These are phyloP conservation scores for Allobates femoralis DNA, from an alignment of 2,797 vertebrate species.

Conservation along the genomic window DNA sequence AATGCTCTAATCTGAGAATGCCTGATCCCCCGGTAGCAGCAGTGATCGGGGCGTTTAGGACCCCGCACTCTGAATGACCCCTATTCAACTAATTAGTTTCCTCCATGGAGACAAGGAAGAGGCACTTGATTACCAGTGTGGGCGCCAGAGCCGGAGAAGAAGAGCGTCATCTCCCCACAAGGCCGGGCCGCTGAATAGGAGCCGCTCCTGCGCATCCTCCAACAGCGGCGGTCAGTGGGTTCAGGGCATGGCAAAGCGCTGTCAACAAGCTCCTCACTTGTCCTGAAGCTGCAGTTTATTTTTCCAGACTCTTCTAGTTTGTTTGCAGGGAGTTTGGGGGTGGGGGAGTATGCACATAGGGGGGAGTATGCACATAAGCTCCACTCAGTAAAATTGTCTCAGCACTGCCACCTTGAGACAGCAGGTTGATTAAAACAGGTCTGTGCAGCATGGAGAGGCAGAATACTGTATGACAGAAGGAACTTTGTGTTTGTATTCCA, in stretches of 20 bases:
- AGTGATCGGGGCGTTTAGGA: background rate
- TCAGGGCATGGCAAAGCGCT: background rate
- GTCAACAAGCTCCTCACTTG: background rate
- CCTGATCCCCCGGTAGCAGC: background rate
- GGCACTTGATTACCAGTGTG: conserved; percentile 1
- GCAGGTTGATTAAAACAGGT: no score
- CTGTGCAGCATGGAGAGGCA: background rate
- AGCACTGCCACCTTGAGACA: no score
- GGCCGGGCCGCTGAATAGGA: background rate
- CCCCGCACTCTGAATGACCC: background rate
- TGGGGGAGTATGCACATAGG: no score
- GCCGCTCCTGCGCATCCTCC: no score
- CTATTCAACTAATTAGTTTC: conserved; percentile 1
- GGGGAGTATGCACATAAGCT: no score
- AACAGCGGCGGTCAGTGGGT: background rate
- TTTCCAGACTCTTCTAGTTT: no score
- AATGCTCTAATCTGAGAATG: background rate
- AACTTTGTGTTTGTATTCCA: background rate
- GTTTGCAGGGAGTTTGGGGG: no score
- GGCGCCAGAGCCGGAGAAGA: background rate
- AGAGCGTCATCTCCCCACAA: background rate
- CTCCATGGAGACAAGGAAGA: background rate
- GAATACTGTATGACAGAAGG: background rate
- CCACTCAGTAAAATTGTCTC: no score
- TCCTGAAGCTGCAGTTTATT: no score